Evolutionary conservation across 2,888 invertebrate species (phyloP), one percentile per base, ranked within the genome.

Genomic region (Xestia c-nigrum): DNA sequence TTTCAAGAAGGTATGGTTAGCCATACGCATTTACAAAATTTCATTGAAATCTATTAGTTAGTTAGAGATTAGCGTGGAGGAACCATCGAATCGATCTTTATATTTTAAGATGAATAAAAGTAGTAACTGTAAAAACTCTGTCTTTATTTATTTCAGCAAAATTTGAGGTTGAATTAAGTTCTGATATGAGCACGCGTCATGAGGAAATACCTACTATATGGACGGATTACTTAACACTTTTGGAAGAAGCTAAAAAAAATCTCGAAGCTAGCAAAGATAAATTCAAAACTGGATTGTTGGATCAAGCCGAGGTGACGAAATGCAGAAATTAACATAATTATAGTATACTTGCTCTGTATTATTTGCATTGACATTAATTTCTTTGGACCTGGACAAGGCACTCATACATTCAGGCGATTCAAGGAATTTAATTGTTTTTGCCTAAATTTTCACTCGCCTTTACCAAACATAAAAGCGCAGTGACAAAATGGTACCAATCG

Each of bases 231-330:
- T 95, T 98, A 70, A 94, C 97, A 67, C 93, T 97, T 21, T 94
- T 99, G 19, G 97, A 97, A 73, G 98, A 98, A 84, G 98, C 98
- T 1, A 98, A 98, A 86, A 97, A 97, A 87, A 97, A 97, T 97
- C 94, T 99, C 24, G 98, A 98, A 87, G 97, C 97, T 79, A 97
- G 98, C 78, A 98, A 98, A 94, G 98, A 98, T 71, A 97, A 97
- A 87, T 98, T 98, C 89, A 98, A 98, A 94, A 95, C 97, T n/a
- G 97, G 97, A 70, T 94, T 99, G 14, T 92, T 98, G 64, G 97
- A 97, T 80, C 97, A 98, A 91, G 97, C 98, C 0, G 98, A 98
- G 89, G 97, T 97, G 90, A 82, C 7, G 40, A 21, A 12, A 21
- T 21, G 46, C 24, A 9, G 7, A 21, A 19, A 21, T 38, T 59